These are phyloP conservation scores for Syngnathus scovelli DNA, from an alignment of 2,113 vertebrate genomes.

Conservation along the genomic window DNA sequence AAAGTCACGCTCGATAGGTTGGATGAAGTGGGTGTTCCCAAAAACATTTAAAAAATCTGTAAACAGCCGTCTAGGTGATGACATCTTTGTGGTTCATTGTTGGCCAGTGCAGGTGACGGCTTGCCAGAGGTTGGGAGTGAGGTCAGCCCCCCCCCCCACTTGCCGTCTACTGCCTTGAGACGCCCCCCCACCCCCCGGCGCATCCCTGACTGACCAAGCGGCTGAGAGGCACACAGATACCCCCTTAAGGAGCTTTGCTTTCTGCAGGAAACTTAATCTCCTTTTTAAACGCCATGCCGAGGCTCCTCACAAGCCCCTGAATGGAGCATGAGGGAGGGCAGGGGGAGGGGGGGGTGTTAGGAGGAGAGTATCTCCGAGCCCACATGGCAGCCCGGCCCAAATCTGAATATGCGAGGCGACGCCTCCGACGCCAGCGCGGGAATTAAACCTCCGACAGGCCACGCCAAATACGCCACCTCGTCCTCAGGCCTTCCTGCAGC, in stretches of 20 bases:
- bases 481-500: constrained; percentile 34
- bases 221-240: constrained; percentile 75
- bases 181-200: constrained; percentile 51
- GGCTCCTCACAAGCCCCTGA: constrained; percentile 66
- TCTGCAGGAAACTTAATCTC: constrained; percentile 78
- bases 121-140: constrained; percentile 39
- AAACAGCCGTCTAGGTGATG: too few species aligned
- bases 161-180: constrained; percentile 24
- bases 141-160: constrained; percentile 48
- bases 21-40: too few species aligned
- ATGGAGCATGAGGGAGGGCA: constrained; percentile 52
- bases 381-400: constrained; percentile 73
- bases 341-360: neutral
- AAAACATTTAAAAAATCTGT: too few species aligned
- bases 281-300: constrained; percentile 73
- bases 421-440: constrained; percentile 60
- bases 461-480: constrained; percentile 54
- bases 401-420: constrained; percentile 73
- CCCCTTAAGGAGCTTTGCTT: constrained; percentile 78
- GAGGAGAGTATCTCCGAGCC: constrained; percentile 70
- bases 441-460: constrained; percentile 69
- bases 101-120: constrained; percentile 7
- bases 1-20: neutral
- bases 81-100: neutral
- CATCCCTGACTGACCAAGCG: constrained; percentile 72